Base-by-base conservation (phyloP, 2,797 vertebrate genomes). In the Manis crassicaudata region DNA sequence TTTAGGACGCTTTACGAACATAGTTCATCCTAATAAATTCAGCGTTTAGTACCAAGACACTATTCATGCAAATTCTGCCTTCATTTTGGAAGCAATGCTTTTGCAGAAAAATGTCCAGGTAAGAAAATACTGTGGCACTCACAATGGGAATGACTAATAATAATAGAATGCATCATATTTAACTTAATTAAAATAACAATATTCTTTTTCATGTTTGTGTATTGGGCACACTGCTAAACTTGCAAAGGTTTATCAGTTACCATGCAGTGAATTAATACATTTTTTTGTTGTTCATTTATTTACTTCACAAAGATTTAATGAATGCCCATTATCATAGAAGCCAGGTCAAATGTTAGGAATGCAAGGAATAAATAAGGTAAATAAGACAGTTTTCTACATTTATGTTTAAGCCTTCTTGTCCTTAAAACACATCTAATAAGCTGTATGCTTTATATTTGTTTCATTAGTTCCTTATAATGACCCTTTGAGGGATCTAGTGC, bases 1-100 rank as follows among this genome's bases (percentile, higher is more conserved):
- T 92, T 92, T 67, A 84, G 79, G 72, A 96, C 96, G 76, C 29
- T 23, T n/a, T 96, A 63, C 91, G 80, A 86, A 96, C 94, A 84
- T 17, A 58, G 60, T 86, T 40, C 46, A 82, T 96, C 63, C 77
- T 94, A 90, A 94, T 81, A 96, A 82, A 87, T 89, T 23, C 43
- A 92, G 23, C 52, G 23, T 77, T 79, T 60, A 84, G 50, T 76
- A 84, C 52, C 65, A 56, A 83, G 96, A 96, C 3, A 54, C 20
- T 76, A 14, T 88, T 88, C 52, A 77, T 89, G 70, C 37, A 93
- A 83, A 95, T 84, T 91, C n/a, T 95, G 56, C 5, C 70, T 46
- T 96, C 35, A 84, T 84, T 93, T 88, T 94, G 54, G 81, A 79
- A 93, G 65, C 40, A 84, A 85, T 6, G 7, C 18, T 54, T 84